Evolutionary conservation across 2,888 invertebrate genomes (phyloP), one percentile per base, ranked within the genome.

Genomic region (Pachliopta kotzebuea): DNA sequence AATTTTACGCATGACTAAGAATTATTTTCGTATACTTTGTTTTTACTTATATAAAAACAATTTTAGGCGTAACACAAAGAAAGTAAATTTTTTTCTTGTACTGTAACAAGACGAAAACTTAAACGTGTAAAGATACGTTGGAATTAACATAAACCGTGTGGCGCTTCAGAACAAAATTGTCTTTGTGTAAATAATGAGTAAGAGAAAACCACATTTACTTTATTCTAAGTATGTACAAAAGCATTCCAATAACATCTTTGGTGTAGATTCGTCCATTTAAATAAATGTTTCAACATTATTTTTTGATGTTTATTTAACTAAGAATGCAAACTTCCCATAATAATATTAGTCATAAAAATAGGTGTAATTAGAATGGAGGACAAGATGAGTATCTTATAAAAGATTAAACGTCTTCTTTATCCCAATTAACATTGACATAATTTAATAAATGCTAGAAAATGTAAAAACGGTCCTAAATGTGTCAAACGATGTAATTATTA

Each of bases 111-210:
- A 59, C 50, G 54, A 54, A 54, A 54, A 59, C 54, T 58, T 53
- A n/a, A 58, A 62, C n/a, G n/a, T n/a, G n/a, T n/a, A n/a, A n/a
- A n/a, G 21, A 66, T 62, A 54, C 20, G 26, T n/a, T 29, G 37
- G 50, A 31, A 62, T 62, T 66, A 62, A 24, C 65, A 66, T 62
- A 66, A 49, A 50, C 55, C 65, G 59, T 66, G 65, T 59, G 18
- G 31, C 55, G 65, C 65, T 62, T 62, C 50, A 58, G 62, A 42
- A 62, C 61, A 57, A 65, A 55, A 55, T 60, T 49, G 58, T 55
- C 57, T 65, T 61, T 65, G 54, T 65, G 58, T 65, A 49, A 53
- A 65, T 60, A 42, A 65, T 65, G 31, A 54, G 49, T 57, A 61
- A 56, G 58, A 58, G 65, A 66, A 45, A 59, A 62, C 37, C 23